phyloP scores from a whole-genome alignment of 2,888 invertebrate species.

The Oeneis ivallda region DNA sequence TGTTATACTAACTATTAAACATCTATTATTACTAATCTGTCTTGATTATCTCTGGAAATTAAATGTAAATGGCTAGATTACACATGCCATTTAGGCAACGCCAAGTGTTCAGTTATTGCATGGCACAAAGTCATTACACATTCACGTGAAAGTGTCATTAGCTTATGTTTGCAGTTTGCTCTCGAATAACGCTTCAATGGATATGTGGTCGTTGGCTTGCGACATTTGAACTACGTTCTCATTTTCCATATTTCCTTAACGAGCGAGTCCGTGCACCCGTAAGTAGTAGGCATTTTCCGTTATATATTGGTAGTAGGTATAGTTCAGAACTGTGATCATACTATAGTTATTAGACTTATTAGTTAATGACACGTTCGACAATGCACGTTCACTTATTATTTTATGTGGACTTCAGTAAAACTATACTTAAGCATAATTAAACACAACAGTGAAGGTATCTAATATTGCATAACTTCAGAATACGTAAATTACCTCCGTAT shows the following conservation, averaged over 20 bases:
- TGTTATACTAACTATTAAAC: constrained; percentile 2
- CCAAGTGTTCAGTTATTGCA: constrained; percentile 12
- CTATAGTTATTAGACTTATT: too few species aligned
- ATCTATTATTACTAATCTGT: constrained; percentile 1
- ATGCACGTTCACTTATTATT: too few species aligned
- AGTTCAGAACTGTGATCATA: neutral
- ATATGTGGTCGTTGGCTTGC: constrained; percentile 23
- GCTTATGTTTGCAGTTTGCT: constrained; percentile 26
- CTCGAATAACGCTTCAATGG: constrained; percentile 25
- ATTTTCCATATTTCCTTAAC: constrained; percentile 32
- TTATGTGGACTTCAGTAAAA: too few species aligned
- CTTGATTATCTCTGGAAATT: constrained; percentile 11
- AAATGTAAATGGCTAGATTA: constrained; percentile 16
- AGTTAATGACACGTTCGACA: too few species aligned
- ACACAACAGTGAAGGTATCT: too few species aligned
- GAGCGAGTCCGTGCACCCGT: neutral
- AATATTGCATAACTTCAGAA: too few species aligned
- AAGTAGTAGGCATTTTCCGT: too few species aligned
- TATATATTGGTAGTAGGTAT: too few species aligned
- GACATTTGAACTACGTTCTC: constrained; percentile 39
- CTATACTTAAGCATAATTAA: too few species aligned
- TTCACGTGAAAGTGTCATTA: constrained; percentile 38
- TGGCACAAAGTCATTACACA: constrained; percentile 22
- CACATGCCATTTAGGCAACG: constrained; percentile 17
- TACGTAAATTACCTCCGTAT: too few species aligned